Evolutionary conservation across 1,140 invertebrate species (phyloP).

Genomic region (Pristionchus pacificus): DNA sequence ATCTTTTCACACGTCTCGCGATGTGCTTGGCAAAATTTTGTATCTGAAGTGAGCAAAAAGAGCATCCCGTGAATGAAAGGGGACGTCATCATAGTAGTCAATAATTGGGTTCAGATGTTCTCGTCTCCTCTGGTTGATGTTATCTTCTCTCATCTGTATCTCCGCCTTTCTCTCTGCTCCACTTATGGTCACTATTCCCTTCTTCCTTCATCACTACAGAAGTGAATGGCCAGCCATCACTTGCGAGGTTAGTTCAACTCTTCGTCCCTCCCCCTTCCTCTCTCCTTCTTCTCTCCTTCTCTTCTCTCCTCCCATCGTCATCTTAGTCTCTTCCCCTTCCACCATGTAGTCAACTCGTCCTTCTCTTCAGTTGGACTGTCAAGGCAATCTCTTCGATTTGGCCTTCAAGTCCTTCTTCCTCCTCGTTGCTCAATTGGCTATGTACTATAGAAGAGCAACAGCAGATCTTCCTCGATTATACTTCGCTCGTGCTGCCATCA

Average conservation of each 20-base stretch:
- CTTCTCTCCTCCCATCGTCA: no score
- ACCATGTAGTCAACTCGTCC: no score
- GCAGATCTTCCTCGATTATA: constrained; percentile 89
- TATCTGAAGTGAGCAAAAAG: no score
- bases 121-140: constrained; percentile 69
- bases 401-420: constrained; percentile 85
- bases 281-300: no score
- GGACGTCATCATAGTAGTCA: no score
- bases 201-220: constrained; percentile 37
- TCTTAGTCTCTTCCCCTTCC: no score
- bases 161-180: constrained; percentile 88
- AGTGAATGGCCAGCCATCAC: constrained; percentile 52
- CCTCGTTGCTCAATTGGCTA: constrained; percentile 84
- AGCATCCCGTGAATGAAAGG: no score
- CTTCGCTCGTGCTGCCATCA: constrained; percentile 78
- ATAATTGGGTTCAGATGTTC: constrained; percentile 67
- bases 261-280: no score
- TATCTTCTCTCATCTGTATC: constrained; percentile 81
- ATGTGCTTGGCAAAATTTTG: no score
- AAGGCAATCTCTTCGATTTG: constrained; percentile 81
- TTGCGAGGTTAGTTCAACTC: constrained; percentile 66
- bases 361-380: constrained; percentile 66
- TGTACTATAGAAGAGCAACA: constrained; percentile 67
- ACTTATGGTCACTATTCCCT: constrained; percentile 68
- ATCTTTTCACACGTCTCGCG: no score